Evolutionary conservation across 2,113 vertebrate genomes (phyloP).

Genomic region (Riparia riparia): DNA sequence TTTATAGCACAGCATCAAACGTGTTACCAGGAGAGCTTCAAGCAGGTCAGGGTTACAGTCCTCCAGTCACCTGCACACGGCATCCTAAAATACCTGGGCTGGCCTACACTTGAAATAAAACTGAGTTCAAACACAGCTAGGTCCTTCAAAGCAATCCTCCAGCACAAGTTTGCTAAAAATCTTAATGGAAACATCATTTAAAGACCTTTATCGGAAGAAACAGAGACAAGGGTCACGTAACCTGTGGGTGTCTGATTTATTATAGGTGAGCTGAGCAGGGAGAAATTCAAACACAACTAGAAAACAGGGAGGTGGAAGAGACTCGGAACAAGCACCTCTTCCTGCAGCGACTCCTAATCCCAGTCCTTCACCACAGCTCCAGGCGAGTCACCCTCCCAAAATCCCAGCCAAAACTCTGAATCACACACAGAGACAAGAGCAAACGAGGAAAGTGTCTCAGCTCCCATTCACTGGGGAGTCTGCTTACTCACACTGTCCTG

Average conservation of each 20-base stretch:
- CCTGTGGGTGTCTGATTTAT: background rate
- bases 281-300: background rate
- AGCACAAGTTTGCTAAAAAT: background rate
- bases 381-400: background rate
- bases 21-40: background rate
- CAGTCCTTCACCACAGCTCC: background rate
- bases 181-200: background rate
- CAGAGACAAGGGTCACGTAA: background rate
- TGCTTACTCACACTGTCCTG: background rate
- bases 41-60: background rate
- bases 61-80: background rate
- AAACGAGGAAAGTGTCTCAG: background rate
- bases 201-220: background rate
- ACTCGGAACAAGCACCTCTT: background rate
- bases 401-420: background rate
- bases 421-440: background rate
- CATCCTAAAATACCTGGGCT: background rate
- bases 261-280: background rate
- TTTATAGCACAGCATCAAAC: fast-evolving
- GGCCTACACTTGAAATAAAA: background rate
- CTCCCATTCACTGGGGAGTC: background rate
- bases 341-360: background rate
- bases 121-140: fast-evolving
- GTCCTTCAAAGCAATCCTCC: background rate
- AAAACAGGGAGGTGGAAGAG: background rate